phyloP scores from a whole-genome alignment of 2,113 vertebrate genomes.

The Electrona antarctica region DNA sequence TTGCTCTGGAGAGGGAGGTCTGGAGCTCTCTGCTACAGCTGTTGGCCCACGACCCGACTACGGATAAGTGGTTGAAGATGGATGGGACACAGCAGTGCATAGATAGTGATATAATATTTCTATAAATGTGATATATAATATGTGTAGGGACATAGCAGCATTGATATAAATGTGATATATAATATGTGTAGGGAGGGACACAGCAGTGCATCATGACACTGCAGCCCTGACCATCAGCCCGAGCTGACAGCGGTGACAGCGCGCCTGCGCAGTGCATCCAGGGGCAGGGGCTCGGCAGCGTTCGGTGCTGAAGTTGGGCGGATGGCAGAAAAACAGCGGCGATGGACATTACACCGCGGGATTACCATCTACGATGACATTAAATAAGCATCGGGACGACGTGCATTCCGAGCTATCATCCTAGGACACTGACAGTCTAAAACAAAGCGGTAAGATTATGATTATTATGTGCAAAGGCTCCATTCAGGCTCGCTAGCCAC shows the following conservation, averaged over 20 bases:
- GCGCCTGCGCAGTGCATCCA: conserved; percentile 84
- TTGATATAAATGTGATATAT: too few relatives aligned
- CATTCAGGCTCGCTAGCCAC: conserved; percentile 50
- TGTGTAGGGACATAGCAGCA: too few relatives aligned
- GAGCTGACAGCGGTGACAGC: conserved; percentile 62
- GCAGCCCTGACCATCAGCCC: conserved; percentile 60
- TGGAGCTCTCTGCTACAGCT: too few relatives aligned
- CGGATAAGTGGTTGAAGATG: too few relatives aligned
- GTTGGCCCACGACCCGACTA: too few relatives aligned
- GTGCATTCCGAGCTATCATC: conserved; percentile 46
- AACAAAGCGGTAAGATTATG: conserved; percentile 73
- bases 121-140: too few relatives aligned
- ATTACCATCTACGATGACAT: conserved; percentile 63
- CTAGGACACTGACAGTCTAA: conserved; percentile 68
- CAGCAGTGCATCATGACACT: conserved; percentile 48
- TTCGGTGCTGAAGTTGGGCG: conserved; percentile 87
- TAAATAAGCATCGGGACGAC: conserved; percentile 51
- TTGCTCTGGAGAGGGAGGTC: too few relatives aligned
- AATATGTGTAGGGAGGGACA: too few relatives aligned
- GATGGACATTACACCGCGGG: conserved; percentile 77
- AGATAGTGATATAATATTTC: neutral
- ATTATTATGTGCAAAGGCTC: conserved; percentile 59
- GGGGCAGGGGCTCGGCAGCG: conserved; percentile 82
- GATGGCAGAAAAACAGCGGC: conserved; percentile 80
- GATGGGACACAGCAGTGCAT: too few relatives aligned